These are phyloP conservation scores for Mimas tiliae DNA, from an alignment of 2,888 invertebrate genomes.

Conservation along the genomic window DNA sequence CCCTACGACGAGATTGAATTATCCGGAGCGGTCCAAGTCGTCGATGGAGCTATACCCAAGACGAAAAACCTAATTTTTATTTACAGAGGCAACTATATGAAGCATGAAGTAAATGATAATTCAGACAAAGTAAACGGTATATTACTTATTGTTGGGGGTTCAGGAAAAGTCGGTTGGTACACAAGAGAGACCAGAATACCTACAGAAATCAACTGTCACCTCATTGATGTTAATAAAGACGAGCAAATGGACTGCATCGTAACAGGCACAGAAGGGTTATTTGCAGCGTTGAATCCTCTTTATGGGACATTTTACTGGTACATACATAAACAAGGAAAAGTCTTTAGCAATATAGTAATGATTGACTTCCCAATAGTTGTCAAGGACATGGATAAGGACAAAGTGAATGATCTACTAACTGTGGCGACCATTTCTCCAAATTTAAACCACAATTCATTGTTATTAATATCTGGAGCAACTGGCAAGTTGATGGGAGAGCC, in stretches of 20 bases:
- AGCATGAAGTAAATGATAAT: slow-evolving; percentile 74
- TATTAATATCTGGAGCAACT: slow-evolving; percentile 88
- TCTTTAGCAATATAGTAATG: slow-evolving; percentile 80
- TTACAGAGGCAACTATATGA: slow-evolving; percentile 88
- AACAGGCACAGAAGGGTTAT: slow-evolving; percentile 87
- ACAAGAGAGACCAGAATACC: slow-evolving; percentile 88
- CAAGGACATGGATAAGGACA: slow-evolving; percentile 90
- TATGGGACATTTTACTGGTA: slow-evolving; percentile 85
- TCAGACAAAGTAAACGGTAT: slow-evolving; percentile 86
- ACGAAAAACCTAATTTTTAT: slow-evolving; percentile 90
- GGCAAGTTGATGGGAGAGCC: slow-evolving; percentile 88
- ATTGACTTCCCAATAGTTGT: slow-evolving; percentile 89
- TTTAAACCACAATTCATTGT: slow-evolving; percentile 84
- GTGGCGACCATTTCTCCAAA: slow-evolving; percentile 81
- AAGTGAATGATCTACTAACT: slow-evolving; percentile 88
- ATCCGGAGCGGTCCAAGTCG: slow-evolving; percentile 88
- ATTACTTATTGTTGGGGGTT: slow-evolving; percentile 87
- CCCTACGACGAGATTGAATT: slow-evolving; percentile 88
- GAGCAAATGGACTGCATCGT: slow-evolving; percentile 90
- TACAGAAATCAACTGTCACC: slow-evolving; percentile 88
- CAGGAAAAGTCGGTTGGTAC: slow-evolving; percentile 90
- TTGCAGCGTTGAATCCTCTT: slow-evolving; percentile 81
- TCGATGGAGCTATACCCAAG: slow-evolving; percentile 86
- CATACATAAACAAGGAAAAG: slow-evolving; percentile 82
- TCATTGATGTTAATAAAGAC: slow-evolving; percentile 89